Base-by-base conservation (phyloP, 2,888 invertebrate genomes). In the Calliphora vomitoria region DNA sequence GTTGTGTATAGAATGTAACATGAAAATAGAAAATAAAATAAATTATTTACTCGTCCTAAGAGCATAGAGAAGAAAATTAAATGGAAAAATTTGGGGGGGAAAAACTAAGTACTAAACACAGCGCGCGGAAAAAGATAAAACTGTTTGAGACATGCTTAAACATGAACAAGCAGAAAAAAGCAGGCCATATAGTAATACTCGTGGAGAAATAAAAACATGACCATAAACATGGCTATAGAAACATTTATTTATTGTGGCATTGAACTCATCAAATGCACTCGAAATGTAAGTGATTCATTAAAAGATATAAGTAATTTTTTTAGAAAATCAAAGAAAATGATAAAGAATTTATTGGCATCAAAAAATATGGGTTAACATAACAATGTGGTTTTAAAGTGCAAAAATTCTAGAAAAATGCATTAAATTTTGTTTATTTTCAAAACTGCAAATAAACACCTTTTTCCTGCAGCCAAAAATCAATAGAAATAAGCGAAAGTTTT, bases 221-320 rank as follows among this genome's bases (percentile, higher is more conserved):
- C 44, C 8, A 62, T n/a, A 53, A 71, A n/a, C 53, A 35, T 50
- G 44, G 11, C 1, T 25, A 25, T 25, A 25, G 25, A 25, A 25
- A 25, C 13, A 13, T 44, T 13, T 11, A 25, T 50, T 13, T 58
- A 44, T 64, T 71, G 62, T 13, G 76, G 68, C 87, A 81, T 74
- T 87, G 81, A 87, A 87, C 87, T 82, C 44, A 50, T 74, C 74
- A 79, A 62, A 68, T 79, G 74, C 81, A 78, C 86, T 79, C 53
- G 25, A 79, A 35, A 31, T 78, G 64, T 50, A 35, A 72, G 18
- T 31, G 72, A 53, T 44, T 55, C 55, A 66, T 62, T 71, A 60
- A 10, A 15, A 66, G 50, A 76, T 76, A 55, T 15, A n/a, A 64
- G n/a, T n/a, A n/a, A 50, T 50, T 50, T 50, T 31, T 44, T 1